Conservation (phyloP, 2,888 invertebrate species). For the Thereva unica region DNA sequence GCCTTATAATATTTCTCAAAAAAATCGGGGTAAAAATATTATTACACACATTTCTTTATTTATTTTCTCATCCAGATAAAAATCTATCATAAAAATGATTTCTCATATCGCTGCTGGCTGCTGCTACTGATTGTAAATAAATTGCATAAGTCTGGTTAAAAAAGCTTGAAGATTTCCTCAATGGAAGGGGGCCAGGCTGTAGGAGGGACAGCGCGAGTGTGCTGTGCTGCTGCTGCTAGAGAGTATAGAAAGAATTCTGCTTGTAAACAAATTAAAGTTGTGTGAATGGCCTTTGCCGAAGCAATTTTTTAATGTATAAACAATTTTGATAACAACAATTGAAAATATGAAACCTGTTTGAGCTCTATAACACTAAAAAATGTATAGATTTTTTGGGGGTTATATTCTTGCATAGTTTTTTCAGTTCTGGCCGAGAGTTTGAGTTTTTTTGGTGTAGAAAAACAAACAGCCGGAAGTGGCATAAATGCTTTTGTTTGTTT, state of each 20-base stretch:
- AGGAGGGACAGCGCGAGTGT: not conserved
- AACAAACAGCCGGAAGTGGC: no score
- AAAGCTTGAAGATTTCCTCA: not conserved
- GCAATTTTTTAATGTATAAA: conserved; percentile 1
- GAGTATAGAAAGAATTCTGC: not conserved
- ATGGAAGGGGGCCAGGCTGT: not conserved
- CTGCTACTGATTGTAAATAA: conserved; percentile 24
- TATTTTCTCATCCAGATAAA: conserved; percentile 18
- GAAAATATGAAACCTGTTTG: not conserved
- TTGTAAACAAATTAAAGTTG: conserved; percentile 9
- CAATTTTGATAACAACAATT: conserved; percentile 10
- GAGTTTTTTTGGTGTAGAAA: no score
- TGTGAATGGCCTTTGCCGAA: conserved; percentile 6
- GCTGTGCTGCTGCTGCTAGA: not conserved
- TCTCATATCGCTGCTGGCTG: conserved; percentile 6
- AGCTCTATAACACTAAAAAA: no score
- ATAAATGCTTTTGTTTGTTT: no score
- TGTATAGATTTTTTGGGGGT: no score
- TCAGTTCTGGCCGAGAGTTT: no score
- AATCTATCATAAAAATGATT: conserved; percentile 7
- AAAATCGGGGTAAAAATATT: conserved; percentile 8
- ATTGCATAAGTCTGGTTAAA: conserved; percentile 19
- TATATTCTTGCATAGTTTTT: no score
- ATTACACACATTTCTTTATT: conserved; percentile 1
- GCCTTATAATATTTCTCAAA: conserved; percentile 20